A percentile compares a stretch with the other conserved stretches of the same genome.
Conservation (phyloP, 2,888 invertebrate genomes). For the Odiellus spinosus region DNA sequence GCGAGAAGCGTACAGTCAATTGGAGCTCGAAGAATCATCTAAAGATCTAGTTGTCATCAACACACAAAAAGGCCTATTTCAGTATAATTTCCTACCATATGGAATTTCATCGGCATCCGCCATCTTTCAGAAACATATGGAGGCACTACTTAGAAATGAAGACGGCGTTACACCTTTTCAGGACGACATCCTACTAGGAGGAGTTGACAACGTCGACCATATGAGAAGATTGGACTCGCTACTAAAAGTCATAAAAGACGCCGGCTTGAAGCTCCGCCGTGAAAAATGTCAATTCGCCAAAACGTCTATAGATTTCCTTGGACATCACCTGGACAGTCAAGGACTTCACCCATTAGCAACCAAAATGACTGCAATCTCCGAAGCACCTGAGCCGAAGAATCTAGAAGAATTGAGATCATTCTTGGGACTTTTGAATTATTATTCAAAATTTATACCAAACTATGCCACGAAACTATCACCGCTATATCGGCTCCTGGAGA, state of each 20-base stretch:
- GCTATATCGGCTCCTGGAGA: slow-evolving; percentile 18
- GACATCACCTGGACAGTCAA: slow-evolving; percentile 18
- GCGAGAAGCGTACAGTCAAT: too few species aligned
- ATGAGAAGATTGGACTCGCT: too few species aligned
- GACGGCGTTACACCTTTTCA: too few species aligned
- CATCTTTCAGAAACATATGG: slow-evolving; percentile 5
- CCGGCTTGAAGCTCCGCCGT: too few species aligned
- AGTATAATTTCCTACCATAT: background rate
- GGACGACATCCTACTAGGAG: background rate
- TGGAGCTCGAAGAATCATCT: too few species aligned
- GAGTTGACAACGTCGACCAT: background rate
- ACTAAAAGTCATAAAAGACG: too few species aligned
- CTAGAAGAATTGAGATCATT: slow-evolving; percentile 21
- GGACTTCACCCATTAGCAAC: slow-evolving; percentile 19
- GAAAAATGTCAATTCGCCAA: too few species aligned
- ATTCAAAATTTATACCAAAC: slow-evolving; percentile 21
- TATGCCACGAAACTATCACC: slow-evolving; percentile 20
- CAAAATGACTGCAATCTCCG: slow-evolving; percentile 20
- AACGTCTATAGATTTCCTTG: slow-evolving; percentile 20
- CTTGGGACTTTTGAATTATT: slow-evolving; percentile 23
- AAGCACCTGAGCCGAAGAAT: slow-evolving; percentile 21
- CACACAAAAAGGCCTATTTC: slow-evolving; percentile 2
- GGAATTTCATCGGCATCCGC: slow-evolving; percentile 1
- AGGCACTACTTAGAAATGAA: background rate
- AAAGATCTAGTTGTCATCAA: slow-evolving; percentile 2